Evolutionary conservation across 2,797 vertebrate species (phyloP).

Genomic region (Sylvilagus floridanus): DNA sequence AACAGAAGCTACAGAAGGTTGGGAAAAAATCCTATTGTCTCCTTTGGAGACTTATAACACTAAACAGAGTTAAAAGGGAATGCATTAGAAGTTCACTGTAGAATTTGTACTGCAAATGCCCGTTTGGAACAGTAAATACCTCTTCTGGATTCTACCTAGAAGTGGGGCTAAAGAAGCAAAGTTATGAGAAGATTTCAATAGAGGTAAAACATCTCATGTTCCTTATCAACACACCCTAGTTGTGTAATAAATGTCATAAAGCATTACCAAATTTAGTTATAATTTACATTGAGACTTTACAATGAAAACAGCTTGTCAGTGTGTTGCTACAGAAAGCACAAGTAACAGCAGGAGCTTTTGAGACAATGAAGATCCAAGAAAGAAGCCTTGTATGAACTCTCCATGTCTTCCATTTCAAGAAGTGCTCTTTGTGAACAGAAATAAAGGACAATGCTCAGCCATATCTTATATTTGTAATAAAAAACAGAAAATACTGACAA

Average conservation of each 20-base stretch:
- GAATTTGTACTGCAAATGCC: background rate
- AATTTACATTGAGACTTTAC: background rate
- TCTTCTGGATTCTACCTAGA: background rate
- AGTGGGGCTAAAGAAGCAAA: background rate
- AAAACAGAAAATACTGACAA: background rate
- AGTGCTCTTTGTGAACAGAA: background rate
- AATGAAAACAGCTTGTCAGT: background rate
- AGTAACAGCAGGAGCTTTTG: background rate
- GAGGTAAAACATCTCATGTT: background rate
- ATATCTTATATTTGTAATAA: background rate
- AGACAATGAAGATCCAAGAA: background rate
- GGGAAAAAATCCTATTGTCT: background rate
- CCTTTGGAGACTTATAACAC: background rate
- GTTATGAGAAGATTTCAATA: background rate
- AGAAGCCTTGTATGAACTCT: background rate
- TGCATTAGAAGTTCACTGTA: background rate
- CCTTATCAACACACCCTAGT: background rate
- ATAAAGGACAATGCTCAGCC: background rate
- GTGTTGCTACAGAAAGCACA: background rate
- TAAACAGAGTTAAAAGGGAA: background rate
- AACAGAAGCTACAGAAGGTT: conserved; percentile 16
- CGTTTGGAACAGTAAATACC: background rate
- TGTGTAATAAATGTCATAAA: background rate
- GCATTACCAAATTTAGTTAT: background rate
- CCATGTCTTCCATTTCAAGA: background rate